Evolutionary conservation across 1,140 invertebrate species (phyloP).

Genomic region (Cherax destructor): DNA sequence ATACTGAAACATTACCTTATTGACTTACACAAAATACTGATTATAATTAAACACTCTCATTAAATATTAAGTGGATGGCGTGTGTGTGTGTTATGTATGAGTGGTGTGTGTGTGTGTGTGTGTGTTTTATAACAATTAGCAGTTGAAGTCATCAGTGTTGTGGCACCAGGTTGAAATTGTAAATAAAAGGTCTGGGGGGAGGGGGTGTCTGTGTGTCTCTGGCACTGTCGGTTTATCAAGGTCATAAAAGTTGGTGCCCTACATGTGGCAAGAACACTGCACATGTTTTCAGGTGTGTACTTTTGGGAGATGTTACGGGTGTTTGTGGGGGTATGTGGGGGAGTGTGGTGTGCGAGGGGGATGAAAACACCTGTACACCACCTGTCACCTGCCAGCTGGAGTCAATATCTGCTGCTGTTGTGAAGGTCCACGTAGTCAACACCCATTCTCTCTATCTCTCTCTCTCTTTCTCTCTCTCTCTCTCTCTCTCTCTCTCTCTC

Average conservation of each 20-base stretch:
- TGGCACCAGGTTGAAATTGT: slow-evolving; percentile 10
- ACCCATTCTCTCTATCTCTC: neutral
- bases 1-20: no score
- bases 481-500: no score
- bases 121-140: neutral
- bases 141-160: neutral
- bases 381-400: neutral
- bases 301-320: neutral
- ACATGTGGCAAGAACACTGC: slow-evolving; percentile 29
- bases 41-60: no score
- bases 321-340: neutral
- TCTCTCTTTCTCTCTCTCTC: no score
- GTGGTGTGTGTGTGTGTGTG: neutral
- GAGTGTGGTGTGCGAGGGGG: neutral
- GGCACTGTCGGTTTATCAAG: slow-evolving; percentile 12
- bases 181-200: slow-evolving; percentile 18
- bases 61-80: no score
- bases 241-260: slow-evolving; percentile 12
- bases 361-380: neutral
- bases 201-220: neutral
- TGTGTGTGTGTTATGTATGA: no score
- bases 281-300: slow-evolving; percentile 31
- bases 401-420: neutral
- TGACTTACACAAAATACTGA: no score
- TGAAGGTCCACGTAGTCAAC: neutral